Conservation (phyloP, 2,113 vertebrate genomes). For the Caloenas nicobarica region DNA sequence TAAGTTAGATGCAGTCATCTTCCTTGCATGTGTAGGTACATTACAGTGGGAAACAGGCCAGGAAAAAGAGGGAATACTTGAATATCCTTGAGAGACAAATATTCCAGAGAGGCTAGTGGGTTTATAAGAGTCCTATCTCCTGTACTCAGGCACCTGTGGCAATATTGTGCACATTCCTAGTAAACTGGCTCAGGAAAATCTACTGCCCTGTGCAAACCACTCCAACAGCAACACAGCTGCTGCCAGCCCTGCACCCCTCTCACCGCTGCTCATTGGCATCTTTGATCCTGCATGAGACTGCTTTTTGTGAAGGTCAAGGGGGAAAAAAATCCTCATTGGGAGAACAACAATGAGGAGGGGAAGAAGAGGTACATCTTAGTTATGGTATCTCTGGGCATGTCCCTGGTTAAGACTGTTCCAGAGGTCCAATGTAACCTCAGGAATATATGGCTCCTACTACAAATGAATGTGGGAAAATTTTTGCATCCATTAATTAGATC, state of each 20-base stretch:
- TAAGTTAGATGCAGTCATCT: background rate
- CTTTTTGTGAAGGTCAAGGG: background rate
- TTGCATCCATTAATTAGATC: rapidly evolving
- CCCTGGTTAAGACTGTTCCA: background rate
- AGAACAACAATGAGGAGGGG: background rate
- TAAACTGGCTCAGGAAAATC: background rate
- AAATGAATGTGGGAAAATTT: background rate
- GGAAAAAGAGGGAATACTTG: background rate
- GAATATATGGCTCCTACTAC: background rate
- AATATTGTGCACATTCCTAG: background rate
- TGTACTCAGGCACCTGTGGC: background rate
- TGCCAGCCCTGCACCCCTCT: background rate
- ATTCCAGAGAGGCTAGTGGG: background rate
- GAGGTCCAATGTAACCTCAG: background rate
- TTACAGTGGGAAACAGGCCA: background rate
- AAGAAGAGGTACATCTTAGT: background rate
- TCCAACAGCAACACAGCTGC: background rate
- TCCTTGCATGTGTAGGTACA: background rate
- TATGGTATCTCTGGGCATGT: background rate
- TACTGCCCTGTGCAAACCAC: background rate
- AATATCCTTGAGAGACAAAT: background rate
- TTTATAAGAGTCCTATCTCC: background rate
- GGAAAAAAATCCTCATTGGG: background rate
- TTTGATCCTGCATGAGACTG: background rate
- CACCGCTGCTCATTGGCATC: background rate